Base-by-base conservation (phyloP, 2,797 vertebrate species). In the Danionella dracula region DNA sequence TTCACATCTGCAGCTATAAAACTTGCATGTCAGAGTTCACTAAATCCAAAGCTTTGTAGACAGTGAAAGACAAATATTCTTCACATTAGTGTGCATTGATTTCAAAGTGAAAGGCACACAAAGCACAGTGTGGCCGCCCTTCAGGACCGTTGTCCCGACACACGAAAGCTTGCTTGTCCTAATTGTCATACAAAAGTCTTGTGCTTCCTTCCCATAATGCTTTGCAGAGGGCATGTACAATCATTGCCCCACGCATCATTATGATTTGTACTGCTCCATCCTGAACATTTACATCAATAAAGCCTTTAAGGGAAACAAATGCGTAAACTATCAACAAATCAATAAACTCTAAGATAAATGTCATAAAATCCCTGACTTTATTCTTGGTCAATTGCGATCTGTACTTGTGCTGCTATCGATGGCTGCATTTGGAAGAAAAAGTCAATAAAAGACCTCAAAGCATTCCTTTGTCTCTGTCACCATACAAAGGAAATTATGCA, bases 401-500 rank as follows among this genome's bases (percentile, higher is more conserved):
- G 42, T 31, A 48, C 8, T 62, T 58, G 13, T 63, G 31, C 38
- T n/a, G 31, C 70, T 80, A 74, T 80, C 68, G 11, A 73, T 77
- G 16, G 32, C 64, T 65, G 72, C 45, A 44, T 78, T 8, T 45
- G 20, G 1, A 4, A 72, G 78, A 75, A 3, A 34, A 13, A 27
- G 53, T 73, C 4, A 55, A 48, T 34, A 46, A 65, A 63, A 31
- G 11, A 59, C 74, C 76, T 81, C 60, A 72, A 73, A 80, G 79
- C 79, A 66, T 73, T 69, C 59, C 50, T 69, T 66, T n/a, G 16
- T 58, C 49, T 76, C 65, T 66, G 73, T 68, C 74, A 46, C 44
- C 55, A 9, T 27, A 57, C 35, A 45, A 51, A 50, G 55, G 3
- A 38, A 66, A 70, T 29, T 50, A 57, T 37, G 45, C 32, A 21